A percentile compares a stretch with the other conserved stretches of the same genome.
phyloP scores from a whole-genome alignment of 1,140 invertebrate genomes.

The Trichomalopsis sarcophagae region DNA sequence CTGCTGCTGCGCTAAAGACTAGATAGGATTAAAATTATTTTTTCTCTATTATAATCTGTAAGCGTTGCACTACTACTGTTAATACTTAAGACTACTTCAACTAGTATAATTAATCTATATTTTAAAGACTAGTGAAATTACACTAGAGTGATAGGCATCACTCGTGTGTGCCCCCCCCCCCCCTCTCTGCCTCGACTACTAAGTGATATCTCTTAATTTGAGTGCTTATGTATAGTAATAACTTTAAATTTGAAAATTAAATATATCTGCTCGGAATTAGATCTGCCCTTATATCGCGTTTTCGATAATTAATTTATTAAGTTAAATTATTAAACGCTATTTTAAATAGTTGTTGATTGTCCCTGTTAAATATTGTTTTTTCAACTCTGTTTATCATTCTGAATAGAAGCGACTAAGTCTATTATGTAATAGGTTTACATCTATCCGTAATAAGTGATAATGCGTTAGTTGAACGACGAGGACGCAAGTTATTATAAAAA shows the following conservation, averaged over 20 bases:
- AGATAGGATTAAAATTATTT: background rate
- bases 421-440: background rate
- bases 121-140: background rate
- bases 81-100: background rate
- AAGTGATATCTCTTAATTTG: constrained; percentile 8
- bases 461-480: background rate
- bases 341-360: background rate
- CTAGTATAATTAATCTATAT: constrained; percentile 28
- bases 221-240: background rate
- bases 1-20: constrained; percentile 1
- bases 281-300: background rate
- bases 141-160: background rate
- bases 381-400: background rate
- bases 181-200: background rate
- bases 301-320: background rate
- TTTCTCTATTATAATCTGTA: constrained; percentile 23
- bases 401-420: background rate
- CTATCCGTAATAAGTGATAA: background rate
- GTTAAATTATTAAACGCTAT: background rate
- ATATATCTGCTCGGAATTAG: background rate
- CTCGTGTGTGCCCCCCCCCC: background rate
- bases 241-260: background rate
- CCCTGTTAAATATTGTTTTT: background rate
- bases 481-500: background rate
- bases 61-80: constrained; percentile 26